phyloP scores from a whole-genome alignment of 2,888 invertebrate species.

The Panzeria rudis region DNA sequence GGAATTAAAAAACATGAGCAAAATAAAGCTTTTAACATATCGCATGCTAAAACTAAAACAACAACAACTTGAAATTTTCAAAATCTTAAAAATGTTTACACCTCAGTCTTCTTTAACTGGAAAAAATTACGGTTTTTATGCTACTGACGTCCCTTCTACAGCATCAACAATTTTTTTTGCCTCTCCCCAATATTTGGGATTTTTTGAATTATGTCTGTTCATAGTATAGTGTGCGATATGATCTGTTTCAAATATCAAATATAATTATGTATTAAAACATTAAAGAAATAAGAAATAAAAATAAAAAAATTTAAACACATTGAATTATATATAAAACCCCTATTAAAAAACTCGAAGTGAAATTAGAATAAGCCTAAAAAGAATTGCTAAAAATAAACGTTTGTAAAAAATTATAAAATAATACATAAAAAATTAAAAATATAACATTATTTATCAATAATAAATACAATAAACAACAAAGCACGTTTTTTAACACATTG shows the following conservation, averaged over 20 bases:
- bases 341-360: constrained; percentile 46
- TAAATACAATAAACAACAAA: constrained; percentile 48
- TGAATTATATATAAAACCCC: constrained; percentile 22
- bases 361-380: constrained; percentile 30
- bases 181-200: too few species aligned
- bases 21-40: neutral
- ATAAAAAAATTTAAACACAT: constrained; percentile 71
- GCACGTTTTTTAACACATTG: constrained; percentile 65
- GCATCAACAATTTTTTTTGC: too few species aligned
- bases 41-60: too few species aligned
- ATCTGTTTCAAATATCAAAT: constrained; percentile 63
- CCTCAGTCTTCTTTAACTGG: too few species aligned
- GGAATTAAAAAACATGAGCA: neutral
- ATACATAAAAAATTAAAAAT: constrained; percentile 29
- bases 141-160: too few species aligned
- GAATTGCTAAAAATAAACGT: constrained; percentile 13
- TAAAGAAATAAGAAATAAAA: constrained; percentile 73
- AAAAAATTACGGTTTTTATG: too few species aligned
- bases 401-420: constrained; percentile 60
- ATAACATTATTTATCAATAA: constrained; percentile 57
- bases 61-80: too few species aligned
- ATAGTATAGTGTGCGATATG: neutral
- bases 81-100: too few species aligned
- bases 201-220: too few species aligned
- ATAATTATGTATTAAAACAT: constrained; percentile 43